A percentile compares a stretch with the other conserved stretches of the same genome.
phyloP scores from a whole-genome alignment of 2,888 invertebrate genomes.

The Orthonychiurus folsomi region DNA sequence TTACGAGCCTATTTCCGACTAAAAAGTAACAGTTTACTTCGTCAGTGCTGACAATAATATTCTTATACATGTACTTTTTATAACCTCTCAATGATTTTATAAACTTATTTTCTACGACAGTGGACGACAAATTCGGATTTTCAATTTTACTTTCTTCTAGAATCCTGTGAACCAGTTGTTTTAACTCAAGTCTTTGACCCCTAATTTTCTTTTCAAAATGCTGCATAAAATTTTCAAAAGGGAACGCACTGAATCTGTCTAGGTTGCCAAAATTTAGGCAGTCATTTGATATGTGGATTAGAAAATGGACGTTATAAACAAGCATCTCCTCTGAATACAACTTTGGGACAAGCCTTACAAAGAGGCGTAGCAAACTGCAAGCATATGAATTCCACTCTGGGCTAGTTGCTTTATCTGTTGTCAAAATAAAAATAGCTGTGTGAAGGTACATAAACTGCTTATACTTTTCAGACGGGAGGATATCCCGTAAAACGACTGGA shows the following conservation, averaged over 20 bases:
- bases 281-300: constrained; percentile 43
- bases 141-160: background rate
- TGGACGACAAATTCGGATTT: too few species aligned
- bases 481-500: constrained; percentile 27
- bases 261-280: constrained; percentile 41
- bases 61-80: too few species aligned
- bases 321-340: constrained; percentile 30
- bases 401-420: background rate
- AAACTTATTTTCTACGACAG: too few species aligned
- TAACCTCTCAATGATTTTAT: too few species aligned
- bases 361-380: constrained; percentile 35
- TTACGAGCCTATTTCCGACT: too few species aligned
- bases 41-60: too few species aligned
- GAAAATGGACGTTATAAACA: constrained; percentile 43
- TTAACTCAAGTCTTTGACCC: background rate
- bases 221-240: constrained; percentile 5
- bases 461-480: constrained; percentile 19
- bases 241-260: background rate
- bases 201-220: background rate
- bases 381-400: constrained; percentile 28
- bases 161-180: background rate
- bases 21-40: too few species aligned
- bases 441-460: constrained; percentile 11
- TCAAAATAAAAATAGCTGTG: constrained; percentile 8
- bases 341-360: constrained; percentile 8